Conservation (phyloP, 2,888 invertebrate genomes). For the Ceramica pisi region DNA sequence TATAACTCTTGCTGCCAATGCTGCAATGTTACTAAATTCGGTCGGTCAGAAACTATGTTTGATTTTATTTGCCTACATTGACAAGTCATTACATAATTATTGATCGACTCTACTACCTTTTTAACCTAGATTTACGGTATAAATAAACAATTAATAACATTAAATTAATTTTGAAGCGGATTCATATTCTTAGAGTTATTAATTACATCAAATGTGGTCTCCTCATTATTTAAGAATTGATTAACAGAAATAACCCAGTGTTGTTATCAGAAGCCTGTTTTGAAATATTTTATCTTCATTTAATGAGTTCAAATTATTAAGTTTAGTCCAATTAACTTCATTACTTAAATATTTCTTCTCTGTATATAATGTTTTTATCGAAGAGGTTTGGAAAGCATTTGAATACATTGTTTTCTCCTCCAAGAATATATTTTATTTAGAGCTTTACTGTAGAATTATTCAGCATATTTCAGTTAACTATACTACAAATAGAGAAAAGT, state of each 20-base stretch:
- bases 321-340: background rate
- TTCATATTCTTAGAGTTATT: slow-evolving; percentile 10
- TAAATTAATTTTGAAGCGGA: slow-evolving; percentile 23
- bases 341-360: background rate
- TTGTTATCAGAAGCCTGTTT: background rate
- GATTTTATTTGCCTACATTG: background rate
- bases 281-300: background rate
- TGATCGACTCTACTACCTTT: slow-evolving; percentile 17
- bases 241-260: background rate
- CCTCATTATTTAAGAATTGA: slow-evolving; percentile 13
- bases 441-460: background rate
- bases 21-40: background rate
- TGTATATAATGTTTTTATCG: background rate
- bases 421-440: background rate
- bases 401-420: background rate
- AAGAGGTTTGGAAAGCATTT: too few relatives aligned
- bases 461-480: background rate
- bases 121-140: slow-evolving; percentile 43
- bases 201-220: slow-evolving; percentile 5
- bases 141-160: slow-evolving; percentile 15
- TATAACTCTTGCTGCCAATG: background rate
- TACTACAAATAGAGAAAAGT: background rate
- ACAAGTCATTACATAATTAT: slow-evolving; percentile 28
- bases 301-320: background rate
- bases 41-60: background rate